These are phyloP conservation scores for Mormyrops boulengeri DNA, from an alignment of 2,797 vertebrate species.

Conservation along the genomic window DNA sequence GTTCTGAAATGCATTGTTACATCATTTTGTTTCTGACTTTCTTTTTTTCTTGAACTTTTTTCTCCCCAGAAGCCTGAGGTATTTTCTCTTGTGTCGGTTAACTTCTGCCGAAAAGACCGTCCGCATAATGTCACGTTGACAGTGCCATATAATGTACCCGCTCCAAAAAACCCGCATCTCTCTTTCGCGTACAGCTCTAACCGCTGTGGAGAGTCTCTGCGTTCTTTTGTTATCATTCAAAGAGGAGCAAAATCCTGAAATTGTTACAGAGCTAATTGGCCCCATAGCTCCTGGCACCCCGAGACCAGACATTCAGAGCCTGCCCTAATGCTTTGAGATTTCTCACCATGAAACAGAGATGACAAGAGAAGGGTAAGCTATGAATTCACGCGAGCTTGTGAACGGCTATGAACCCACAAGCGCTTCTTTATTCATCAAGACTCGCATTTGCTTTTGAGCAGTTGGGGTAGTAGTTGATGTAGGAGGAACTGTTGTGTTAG, in stretches of 20 bases:
- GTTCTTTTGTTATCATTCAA: neutral
- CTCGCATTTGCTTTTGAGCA: neutral
- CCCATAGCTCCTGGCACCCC: neutral
- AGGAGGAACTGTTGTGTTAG: neutral
- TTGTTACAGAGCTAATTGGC: neutral
- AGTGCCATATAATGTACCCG: neutral
- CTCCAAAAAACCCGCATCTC: neutral
- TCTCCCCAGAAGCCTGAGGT: neutral
- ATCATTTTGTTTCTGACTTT: neutral
- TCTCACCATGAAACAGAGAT: neutral
- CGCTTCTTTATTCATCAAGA: neutral
- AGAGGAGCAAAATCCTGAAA: neutral
- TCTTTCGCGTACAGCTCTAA: neutral
- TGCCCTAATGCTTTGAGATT: constrained; percentile 4
- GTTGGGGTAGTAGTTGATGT: neutral
- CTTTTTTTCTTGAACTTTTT: neutral
- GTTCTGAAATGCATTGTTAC: neutral
- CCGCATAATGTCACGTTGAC: neutral
- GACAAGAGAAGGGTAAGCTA: neutral
- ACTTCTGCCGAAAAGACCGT: neutral
- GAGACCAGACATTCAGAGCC: neutral
- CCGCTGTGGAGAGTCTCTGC: neutral
- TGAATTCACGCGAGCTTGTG: neutral
- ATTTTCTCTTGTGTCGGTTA: neutral
- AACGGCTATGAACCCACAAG: neutral